Evolutionary conservation across 2,113 vertebrate genomes (phyloP), one percentile per base, ranked within the genome.

Genomic region (Malurus cyaneus): DNA sequence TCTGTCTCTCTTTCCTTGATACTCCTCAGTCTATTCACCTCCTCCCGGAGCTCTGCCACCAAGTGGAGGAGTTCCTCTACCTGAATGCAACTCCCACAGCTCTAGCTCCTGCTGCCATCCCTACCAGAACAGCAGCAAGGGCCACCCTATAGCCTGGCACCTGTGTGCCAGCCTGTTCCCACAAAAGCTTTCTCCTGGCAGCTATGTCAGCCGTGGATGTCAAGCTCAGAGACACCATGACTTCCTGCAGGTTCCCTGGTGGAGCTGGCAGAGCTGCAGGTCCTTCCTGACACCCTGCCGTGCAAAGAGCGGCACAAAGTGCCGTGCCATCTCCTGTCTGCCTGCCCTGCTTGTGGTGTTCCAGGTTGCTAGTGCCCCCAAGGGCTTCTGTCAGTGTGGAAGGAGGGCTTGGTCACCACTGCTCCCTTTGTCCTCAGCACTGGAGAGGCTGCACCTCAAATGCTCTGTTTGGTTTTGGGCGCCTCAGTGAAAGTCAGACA

Each of bases 391-490:
- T 18, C 32, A 5, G 6, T 36, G 31, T 42, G 42, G 20, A 47
- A 2, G 7, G 1, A 9, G 16, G 1, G 2, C 17, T 34, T 18
- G 7, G 41, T 56, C 20, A 56, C 17, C 34, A 21, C 2, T 21
- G 14, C 11, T 49, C 12, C 29, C 28, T 36, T 65, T 5, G 3
- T 32, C 18, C 44, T 29, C 44, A 73, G 21, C 77, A 11, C 18
- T 24, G 21, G 36, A 28, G 18, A 73, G 36, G 36, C 26, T 64
- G 26, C 11, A 12, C 12, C 67, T 29, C 86, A n/a, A 44, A 59
- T 3, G 24, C 39, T 36, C 36, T 39, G 10, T 11, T 18, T 32
- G 50, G 31, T 17, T 74, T 44, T 29, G 52, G 20, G 5, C 11
- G 18, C 32, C 36, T 46, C 44, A 52, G 13, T 21, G 21, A 16